Base-by-base conservation (phyloP, 2,797 vertebrate species). In the Anniella stebbinsi region DNA sequence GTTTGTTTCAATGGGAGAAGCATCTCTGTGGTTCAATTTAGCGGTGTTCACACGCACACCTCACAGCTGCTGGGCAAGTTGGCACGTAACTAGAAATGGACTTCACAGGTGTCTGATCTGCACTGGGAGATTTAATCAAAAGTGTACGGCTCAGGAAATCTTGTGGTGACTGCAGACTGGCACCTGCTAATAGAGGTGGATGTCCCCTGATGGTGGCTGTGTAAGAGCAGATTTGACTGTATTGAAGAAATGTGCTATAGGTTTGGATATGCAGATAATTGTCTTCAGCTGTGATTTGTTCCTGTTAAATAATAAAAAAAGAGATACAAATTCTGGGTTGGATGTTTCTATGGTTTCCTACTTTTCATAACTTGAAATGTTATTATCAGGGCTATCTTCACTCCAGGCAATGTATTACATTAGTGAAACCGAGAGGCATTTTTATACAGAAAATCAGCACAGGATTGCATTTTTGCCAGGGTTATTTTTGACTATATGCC, bases 171-270 rank as follows among this genome's bases (percentile, higher is more conserved):
- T 30, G 23, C 60, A 91, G 73, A 90, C 73, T 91, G 72, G 73
- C 75, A 89, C 0, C 69, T 93, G 87, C 45, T 93, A 89, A 94
- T 94, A 66, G 57, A 94, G 83, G n/a, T 90, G 91, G 69, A 86
- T 94, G 78, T 67, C 88, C 75, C 88, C 92, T 87, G 66, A 1
- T 84, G 73, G 36, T 86, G 77, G 28, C 51, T 89, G 73, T 36
- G 76, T 36, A 93, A 91, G 67, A 66, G 72, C 75, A 84, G 17
- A 6, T 80, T 90, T 73, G 84, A 41, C 66, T 87, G 36, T 87
- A 70, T 45, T 83, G 70, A 91, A 91, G 66, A 81, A 88, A n/a
- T 90, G 81, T 78, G 51, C 77, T 86, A n/a, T n/a, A 85, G 76
- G 17, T 81, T 91, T 87, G 77, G 30, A 67, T 33, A 38, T 72